These are phyloP conservation scores for Xanthorhoe designata DNA, from an alignment of 2,888 invertebrate genomes.

Conservation along the genomic window DNA sequence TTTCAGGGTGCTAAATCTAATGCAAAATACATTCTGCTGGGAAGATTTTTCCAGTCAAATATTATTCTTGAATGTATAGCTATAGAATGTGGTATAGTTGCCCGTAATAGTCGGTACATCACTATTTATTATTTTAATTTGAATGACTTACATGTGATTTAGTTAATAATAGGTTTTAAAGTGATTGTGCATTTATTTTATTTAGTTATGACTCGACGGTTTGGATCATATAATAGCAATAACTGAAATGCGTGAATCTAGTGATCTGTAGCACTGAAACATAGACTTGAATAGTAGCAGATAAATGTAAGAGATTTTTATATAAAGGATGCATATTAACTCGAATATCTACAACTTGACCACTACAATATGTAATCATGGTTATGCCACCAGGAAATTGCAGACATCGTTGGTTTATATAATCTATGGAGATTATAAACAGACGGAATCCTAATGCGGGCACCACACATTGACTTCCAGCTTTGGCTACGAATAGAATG, in stretches of 20 bases:
- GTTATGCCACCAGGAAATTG: neutral
- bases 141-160: conserved; percentile 25
- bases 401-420: neutral
- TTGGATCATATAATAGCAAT: neutral
- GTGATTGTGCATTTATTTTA: conserved; percentile 33
- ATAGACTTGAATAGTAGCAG: neutral
- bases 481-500: no score
- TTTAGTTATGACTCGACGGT: conserved; percentile 1
- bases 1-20: no score
- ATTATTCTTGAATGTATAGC: neutral
- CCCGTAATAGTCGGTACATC: conserved; percentile 10
- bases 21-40: neutral
- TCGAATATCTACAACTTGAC: neutral
- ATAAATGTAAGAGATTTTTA: neutral
- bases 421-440: neutral
- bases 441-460: no score
- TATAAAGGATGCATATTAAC: neutral
- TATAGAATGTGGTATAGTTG: neutral
- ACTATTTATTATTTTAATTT: conserved; percentile 28
- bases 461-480: no score
- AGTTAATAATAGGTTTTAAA: conserved; percentile 21
- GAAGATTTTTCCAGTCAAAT: neutral
- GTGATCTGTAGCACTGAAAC: neutral
- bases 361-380: neutral
- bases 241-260: conserved; percentile 3